Base-by-base conservation (phyloP, 1,140 invertebrate genomes). In the Lasaia peninsularis region DNA sequence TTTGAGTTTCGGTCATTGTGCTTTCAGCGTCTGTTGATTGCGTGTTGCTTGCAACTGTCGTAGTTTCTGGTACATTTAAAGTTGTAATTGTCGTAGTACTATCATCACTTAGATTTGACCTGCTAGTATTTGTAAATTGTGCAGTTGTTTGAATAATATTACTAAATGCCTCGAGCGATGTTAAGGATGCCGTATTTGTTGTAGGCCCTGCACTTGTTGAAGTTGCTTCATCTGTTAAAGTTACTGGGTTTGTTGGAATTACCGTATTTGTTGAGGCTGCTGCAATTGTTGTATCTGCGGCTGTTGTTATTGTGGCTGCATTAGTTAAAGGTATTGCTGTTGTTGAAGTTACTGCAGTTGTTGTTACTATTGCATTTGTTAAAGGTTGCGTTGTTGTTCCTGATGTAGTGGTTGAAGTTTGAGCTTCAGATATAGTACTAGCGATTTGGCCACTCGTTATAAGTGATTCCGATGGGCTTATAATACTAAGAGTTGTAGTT, bases 71-170 rank as follows among this genome's bases (percentile, higher is more conserved):
- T 44, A 20, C 37, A 48, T 4, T 6, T 48, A 60, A 64, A 14
- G 58, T 56, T 21, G 50, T 33, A 55, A n/a, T n/a, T 37, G 48
- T 10, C 18, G 62, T 54, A 24, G 66, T 75, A 60, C 65, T 44
- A 3, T 44, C 18, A 48, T 48, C 40, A n/a, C 11, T 44, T 20
- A 16, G 37, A 44, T 14, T 21, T 48, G 18, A 48, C 11, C 10
- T 6, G 20, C 18, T 21, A 2, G 40, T 48, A 6, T 20, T 14
- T 44, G 37, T 44, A 20, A 16, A 21, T 8, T 63, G 62, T 11
- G 62, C 56, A 49, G 63, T 63, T 16, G 57, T 20, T 18, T 37
- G 24, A 16, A 51, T 35, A 52, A 40, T 58, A 34, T 58, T 52
- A 9, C 50, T 73, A 40, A 62, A 75, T 14, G 50, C 50, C 12